Percentiles rank a stretch among this genome's conserved stretches.
phyloP scores from a whole-genome alignment of 1,140 invertebrate genomes.

The Solen grandis region DNA sequence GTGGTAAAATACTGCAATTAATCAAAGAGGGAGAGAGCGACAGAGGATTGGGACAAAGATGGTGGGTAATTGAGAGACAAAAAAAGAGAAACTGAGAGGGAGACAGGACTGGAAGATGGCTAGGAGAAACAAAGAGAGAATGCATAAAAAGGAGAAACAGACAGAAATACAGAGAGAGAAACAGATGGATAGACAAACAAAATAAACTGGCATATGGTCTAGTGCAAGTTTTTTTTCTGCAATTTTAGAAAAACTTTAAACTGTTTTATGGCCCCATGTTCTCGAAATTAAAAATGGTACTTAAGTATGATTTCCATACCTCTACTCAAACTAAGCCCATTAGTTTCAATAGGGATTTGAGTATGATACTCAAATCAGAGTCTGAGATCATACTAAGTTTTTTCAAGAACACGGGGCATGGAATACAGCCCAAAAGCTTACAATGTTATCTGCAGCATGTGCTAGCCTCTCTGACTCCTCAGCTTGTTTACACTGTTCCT shows the following conservation, averaged over 20 bases:
- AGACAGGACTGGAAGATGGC: neutral
- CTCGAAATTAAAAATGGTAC: no score
- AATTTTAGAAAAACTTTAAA: neutral
- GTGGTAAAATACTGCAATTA: neutral
- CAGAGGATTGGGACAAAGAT: neutral
- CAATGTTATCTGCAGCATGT: neutral
- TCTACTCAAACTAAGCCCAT: no score
- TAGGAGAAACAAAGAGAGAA: neutral
- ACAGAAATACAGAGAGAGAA: neutral
- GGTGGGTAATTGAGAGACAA: neutral
- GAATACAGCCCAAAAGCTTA: neutral
- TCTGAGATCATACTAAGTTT: no score
- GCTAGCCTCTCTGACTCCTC: conserved; percentile 40
- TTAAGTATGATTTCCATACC: no score
- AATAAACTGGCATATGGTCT: neutral
- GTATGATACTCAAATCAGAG: no score
- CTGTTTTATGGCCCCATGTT: neutral
- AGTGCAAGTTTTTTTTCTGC: neutral
- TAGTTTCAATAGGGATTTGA: no score
- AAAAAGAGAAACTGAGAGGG: neutral
- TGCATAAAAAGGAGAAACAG: neutral
- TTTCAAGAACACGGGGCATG: neutral
- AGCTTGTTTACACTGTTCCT: conserved; percentile 34
- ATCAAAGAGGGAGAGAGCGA: neutral
- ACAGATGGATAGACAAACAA: neutral